Evolutionary conservation across 2,888 invertebrate genomes (phyloP).

Genomic region (Augiades crinisus): DNA sequence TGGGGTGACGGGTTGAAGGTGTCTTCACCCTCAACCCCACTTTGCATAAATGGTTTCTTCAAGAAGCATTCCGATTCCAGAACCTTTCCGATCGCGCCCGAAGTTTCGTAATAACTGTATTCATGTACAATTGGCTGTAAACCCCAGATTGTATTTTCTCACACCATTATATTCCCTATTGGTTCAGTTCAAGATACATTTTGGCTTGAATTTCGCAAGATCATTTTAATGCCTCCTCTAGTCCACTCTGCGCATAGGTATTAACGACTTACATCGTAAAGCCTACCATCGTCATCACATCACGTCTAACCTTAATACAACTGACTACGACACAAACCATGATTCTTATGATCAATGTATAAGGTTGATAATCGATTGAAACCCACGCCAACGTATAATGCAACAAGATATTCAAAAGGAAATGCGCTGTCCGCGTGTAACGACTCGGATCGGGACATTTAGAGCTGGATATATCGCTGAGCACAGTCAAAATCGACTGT

Average conservation of each 20-base stretch:
- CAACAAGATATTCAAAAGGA: constrained; percentile 13
- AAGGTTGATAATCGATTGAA: neutral
- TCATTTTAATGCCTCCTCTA: neutral
- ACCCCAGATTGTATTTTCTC: neutral
- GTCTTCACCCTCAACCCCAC: neutral
- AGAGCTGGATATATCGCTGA: constrained; percentile 1
- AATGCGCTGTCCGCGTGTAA: constrained; percentile 13
- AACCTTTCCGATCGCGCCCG: neutral
- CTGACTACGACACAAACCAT: neutral
- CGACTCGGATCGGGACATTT: constrained; percentile 13
- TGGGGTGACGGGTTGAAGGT: neutral
- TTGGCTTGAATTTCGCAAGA: neutral
- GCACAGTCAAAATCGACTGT: neutral
- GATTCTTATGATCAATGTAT: neutral
- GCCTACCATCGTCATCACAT: constrained; percentile 13
- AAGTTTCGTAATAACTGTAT: constrained; percentile 5
- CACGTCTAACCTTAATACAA: constrained; percentile 2
- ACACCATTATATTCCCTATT: constrained; percentile 1
- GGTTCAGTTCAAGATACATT: neutral
- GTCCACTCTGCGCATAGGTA: constrained; percentile 7
- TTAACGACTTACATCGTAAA: constrained; percentile 23
- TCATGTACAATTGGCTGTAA: neutral
- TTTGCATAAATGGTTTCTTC: constrained; percentile 1
- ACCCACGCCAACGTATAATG: neutral
- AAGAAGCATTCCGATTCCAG: neutral